Evolutionary conservation across 2,888 invertebrate species (phyloP), one percentile per base, ranked within the genome.

Genomic region (Chrysotoxum bicinctum): DNA sequence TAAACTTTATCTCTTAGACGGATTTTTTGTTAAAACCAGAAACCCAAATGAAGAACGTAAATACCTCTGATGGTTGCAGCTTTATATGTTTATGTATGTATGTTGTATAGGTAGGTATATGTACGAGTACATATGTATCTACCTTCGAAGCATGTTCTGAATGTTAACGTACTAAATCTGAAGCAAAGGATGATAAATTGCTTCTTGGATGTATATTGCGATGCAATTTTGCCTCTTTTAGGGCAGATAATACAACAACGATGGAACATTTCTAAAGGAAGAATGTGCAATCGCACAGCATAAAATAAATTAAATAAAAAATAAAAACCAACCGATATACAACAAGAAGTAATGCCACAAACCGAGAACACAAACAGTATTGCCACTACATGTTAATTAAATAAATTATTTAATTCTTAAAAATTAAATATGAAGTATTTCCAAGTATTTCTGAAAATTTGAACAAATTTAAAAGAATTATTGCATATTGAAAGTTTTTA

Each of bases 121-220:
- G n/a, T n/a, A n/a, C n/a, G n/a, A n/a, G n/a, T n/a, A n/a, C n/a
- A n/a, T n/a, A n/a, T n/a, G n/a, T n/a, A n/a, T n/a, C n/a, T n/a
- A n/a, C n/a, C n/a, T n/a, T n/a, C n/a, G n/a, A n/a, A 30, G 6
- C 19, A 45, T 26, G 26, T 56, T 52, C 19, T 23, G n/a, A 50
- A 16, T 58, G 48, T 73, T 43, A 73, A 40, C 43, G 54, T 21
- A 37, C 23, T 54, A 21, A 48, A 80, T 75, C 69, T 62, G 12
- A 69, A 54, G 45, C 50, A 80, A 45, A 75, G 52, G 54, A 69
- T 75, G 75, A 80, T 80, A 75, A 80, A 75, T 75, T 52, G 43
- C 40, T 40, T 60, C 35, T 69, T 50, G 40, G 35, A 14, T 48
- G 5, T 64, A 7, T 62, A 9, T 35, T 35, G n/a, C 56, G 50